Base-by-base conservation (phyloP, 2,888 invertebrate genomes). In the Aromia moschata region DNA sequence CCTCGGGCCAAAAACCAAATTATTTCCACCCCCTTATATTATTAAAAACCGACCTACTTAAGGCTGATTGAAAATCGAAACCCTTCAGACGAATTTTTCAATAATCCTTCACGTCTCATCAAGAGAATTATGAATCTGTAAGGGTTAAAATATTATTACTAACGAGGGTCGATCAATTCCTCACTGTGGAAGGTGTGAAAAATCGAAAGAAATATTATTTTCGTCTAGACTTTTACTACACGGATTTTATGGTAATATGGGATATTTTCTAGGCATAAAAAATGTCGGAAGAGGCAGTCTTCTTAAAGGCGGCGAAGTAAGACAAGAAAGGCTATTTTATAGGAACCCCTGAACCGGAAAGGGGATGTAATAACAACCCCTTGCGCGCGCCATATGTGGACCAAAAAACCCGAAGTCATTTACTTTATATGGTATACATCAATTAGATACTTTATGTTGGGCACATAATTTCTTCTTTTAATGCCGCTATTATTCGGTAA, bases 361-460 rank as follows among this genome's bases (percentile, higher is more conserved):
- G 69, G 75, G 75, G 76, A 74, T 74, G 74, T 76, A 75, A 75
- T 77, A 75, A 77, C 74, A 73, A 74, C 72, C 74, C 74, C 69
- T 74, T 72, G 70, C 73, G 73, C 71, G 68, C 77, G 76, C 76
- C 76, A 77, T 77, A 76, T 72, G 76, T n/a, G 56, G 60, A 53
- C 61, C 72, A 67, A 74, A 74, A 74, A 75, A 73, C 68, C 44
- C 44, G 38, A 16, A 63, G 64, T 67, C 69, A 69, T 69, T 67
- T 67, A 67, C 62, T 58, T 65, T 62, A 65, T 62, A 58, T 53
- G 17, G 52, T 52, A 60, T 55, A 64, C 64, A 58, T 52, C 61
- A 57, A 63, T 65, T 63, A 63, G 56, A 54, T 56, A 52, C 31
- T 61, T 53, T 62, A 43, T 30, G 60, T 55, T 58, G 52, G 60